These are phyloP conservation scores for Eilema caniola DNA, from an alignment of 2,888 invertebrate species.

Conservation along the genomic window DNA sequence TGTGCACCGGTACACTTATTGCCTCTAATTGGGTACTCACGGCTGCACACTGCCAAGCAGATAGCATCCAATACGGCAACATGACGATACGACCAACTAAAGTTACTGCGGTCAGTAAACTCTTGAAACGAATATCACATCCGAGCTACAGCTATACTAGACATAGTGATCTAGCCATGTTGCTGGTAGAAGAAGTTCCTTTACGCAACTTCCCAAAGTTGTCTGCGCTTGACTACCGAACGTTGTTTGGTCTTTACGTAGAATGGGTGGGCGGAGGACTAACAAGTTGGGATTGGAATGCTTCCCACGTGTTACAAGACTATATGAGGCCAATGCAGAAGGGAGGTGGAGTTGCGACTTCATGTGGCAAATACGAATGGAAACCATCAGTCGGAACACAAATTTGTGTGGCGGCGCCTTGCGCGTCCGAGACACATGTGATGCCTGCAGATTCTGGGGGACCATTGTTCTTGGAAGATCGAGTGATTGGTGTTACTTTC, in stretches of 20 bases:
- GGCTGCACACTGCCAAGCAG: conserved; percentile 21
- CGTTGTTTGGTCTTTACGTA: conserved; percentile 13
- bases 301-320: neutral
- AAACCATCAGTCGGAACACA: conserved; percentile 10
- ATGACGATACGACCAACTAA: neutral
- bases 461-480: conserved; percentile 19
- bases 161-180: conserved; percentile 21
- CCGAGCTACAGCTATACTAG: neutral
- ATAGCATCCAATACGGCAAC: conserved; percentile 24
- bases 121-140: conserved; percentile 18
- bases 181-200: conserved; percentile 16
- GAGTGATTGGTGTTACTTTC: conserved; percentile 21
- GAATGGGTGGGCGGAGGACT: conserved; percentile 18
- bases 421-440: conserved; percentile 1
- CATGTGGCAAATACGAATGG: conserved; percentile 16
- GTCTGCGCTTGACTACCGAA: conserved; percentile 15
- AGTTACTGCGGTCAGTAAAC: conserved; percentile 5
- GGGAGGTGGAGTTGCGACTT: conserved; percentile 17
- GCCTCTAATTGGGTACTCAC: conserved; percentile 29
- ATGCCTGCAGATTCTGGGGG: conserved; percentile 25
- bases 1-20: conserved; percentile 21
- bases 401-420: conserved; percentile 22
- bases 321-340: conserved; percentile 21
- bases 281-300: conserved; percentile 9
- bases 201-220: conserved; percentile 14